Evolutionary conservation across 2,888 invertebrate genomes (phyloP).

Genomic region (Molanna angustata): DNA sequence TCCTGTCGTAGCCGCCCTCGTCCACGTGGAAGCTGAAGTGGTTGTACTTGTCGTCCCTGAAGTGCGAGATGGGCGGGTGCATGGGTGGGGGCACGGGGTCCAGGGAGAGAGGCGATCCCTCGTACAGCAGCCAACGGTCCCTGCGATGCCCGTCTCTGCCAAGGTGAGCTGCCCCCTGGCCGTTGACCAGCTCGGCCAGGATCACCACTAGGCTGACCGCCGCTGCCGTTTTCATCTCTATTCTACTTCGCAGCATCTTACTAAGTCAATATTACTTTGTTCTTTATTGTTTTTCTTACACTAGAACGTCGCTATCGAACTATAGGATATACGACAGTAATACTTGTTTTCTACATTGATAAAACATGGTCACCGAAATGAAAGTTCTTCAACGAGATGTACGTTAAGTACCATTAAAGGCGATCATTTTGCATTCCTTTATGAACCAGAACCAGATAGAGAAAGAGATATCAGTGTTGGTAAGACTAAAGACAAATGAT

Average conservation of each 20-base stretch:
- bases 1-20: conserved; percentile 38
- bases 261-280: conserved; percentile 7
- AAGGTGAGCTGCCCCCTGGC: conserved; percentile 42
- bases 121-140: conserved; percentile 38
- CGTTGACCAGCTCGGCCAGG: conserved; percentile 31
- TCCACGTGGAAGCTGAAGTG: conserved; percentile 44
- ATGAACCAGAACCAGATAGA: no score
- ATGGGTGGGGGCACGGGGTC: conserved; percentile 41
- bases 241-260: conserved; percentile 20
- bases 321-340: no score
- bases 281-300: no score
- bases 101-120: conserved; percentile 35
- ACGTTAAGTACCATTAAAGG: conserved; percentile 32
- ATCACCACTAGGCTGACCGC: conserved; percentile 45
- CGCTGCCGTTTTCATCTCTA: conserved; percentile 41
- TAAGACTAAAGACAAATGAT: no score
- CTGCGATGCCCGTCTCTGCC: conserved; percentile 40
- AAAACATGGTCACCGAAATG: conserved; percentile 13
- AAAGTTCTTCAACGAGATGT: conserved; percentile 5
- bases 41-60: conserved; percentile 39
- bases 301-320: no score
- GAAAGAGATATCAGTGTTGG: no score
- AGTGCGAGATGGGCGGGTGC: conserved; percentile 42
- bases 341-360: conserved; percentile 19
- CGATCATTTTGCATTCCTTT: conserved; percentile 26